Evolutionary conservation across 2,888 invertebrate genomes (phyloP), one percentile per base, ranked within the genome.

Genomic region (Zhengitettix transpicula): DNA sequence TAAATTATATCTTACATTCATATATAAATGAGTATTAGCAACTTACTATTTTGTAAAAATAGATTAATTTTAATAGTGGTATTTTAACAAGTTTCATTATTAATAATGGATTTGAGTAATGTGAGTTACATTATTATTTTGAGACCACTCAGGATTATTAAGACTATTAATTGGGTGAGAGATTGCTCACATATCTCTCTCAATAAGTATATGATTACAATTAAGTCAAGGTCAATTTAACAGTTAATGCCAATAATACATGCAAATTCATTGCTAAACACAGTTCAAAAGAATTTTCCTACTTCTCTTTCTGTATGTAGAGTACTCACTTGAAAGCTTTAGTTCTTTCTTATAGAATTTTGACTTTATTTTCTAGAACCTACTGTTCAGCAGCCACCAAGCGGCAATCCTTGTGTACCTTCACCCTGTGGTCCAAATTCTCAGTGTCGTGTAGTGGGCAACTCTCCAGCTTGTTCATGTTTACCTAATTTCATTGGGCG

Each of bases 341-440:
- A 41, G 11, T 47, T n/a, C 28, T 55, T 56, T 17, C 16, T 16
- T 41, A 58, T 55, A 9, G 28, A n/a, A 28, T 51, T 17, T 14
- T 28, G 14, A 42, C 40, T 58, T 53, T 58, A 15, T 15, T 61
- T 61, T 59, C 53, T 61, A 61, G 56, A 52, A 42, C 58, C 61
- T 53, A 55, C 58, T 16, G 55, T 44, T 16, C 28, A 28, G 28
- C 28, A 28, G 7, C 28, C 56, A 40, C 70, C 52, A 55, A 67
- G 60, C 69, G 69, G 61, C 52, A 63, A 80, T 65, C 82, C 82
- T 1, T 85, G 85, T 66, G 68, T 76, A 9, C 82, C 83, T 52
- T 80, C 81, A 3, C 84, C 84, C 1, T 85, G 85, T 68, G 84
- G 79, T 66, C 72, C 77, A 40, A 73, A 74, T 67, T 72, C 75